These are phyloP conservation scores for Homarus gammarus DNA, from an alignment of 2,888 invertebrate species.

Conservation along the genomic window DNA sequence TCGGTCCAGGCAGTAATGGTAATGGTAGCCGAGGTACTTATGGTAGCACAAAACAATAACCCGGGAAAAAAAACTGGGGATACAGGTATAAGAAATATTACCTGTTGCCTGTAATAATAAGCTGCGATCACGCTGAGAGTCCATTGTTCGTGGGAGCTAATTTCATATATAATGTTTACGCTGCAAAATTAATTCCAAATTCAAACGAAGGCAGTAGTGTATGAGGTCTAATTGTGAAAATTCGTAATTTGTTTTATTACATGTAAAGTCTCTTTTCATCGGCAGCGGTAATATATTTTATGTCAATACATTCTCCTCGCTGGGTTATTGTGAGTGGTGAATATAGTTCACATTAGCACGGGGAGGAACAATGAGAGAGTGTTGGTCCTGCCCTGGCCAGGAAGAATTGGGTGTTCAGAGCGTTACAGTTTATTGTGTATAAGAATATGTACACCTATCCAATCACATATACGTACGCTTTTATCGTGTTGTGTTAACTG, in stretches of 20 bases:
- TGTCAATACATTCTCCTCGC: conserved; percentile 29
- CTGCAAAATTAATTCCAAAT: conserved; percentile 29
- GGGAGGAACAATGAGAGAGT: conserved; percentile 1
- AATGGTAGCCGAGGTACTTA: no score
- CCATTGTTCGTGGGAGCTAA: conserved; percentile 29
- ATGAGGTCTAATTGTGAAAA: conserved; percentile 7
- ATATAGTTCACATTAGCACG: conserved; percentile 17
- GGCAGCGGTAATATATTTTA: conserved; percentile 37
- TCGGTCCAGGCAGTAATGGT: no score
- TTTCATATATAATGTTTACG: conserved; percentile 41
- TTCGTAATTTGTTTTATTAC: conserved; percentile 25
- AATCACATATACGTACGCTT: background rate
- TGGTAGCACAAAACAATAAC: no score
- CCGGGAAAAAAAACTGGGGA: no score
- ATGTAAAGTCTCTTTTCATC: conserved; percentile 34
- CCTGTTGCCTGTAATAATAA: conserved; percentile 16
- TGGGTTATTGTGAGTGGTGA: conserved; percentile 28
- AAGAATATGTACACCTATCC: no score
- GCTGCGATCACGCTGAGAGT: conserved; percentile 25
- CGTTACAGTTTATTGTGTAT: no score
- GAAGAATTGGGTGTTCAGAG: background rate
- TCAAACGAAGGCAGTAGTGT: conserved; percentile 19
- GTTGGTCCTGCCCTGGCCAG: background rate
- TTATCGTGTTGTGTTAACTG: background rate
- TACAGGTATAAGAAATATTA: conserved; percentile 8